Conservation (phyloP, 2,888 invertebrate genomes). For the Platerodrilus igneus region DNA sequence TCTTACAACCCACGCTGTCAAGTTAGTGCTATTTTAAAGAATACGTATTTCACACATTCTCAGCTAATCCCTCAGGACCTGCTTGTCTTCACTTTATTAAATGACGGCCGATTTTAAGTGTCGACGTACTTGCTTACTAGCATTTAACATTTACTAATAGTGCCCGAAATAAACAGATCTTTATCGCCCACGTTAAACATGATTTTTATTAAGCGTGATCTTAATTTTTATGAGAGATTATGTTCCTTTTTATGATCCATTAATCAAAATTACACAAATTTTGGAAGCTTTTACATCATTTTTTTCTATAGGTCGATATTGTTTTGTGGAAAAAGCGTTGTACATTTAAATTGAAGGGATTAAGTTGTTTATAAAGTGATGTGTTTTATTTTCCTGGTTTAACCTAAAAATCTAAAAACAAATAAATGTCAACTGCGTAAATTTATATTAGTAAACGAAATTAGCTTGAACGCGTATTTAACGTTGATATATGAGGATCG, state of each 20-base stretch:
- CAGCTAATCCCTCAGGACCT: constrained; percentile 37
- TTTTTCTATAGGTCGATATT: too few species aligned
- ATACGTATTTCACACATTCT: constrained; percentile 31
- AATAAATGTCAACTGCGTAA: constrained; percentile 41
- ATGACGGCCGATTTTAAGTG: constrained; percentile 20
- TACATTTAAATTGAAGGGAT: too few species aligned
- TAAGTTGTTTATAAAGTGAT: constrained; percentile 3
- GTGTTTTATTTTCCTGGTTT: constrained; percentile 12
- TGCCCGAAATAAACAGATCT: too few species aligned
- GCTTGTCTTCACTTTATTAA: constrained; percentile 36
- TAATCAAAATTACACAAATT: too few species aligned
- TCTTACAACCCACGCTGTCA: constrained; percentile 36
- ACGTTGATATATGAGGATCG: constrained; percentile 46
- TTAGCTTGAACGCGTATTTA: constrained; percentile 44
- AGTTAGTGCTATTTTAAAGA: constrained; percentile 34
- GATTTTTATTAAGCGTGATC: neutral
- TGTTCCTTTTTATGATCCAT: too few species aligned
- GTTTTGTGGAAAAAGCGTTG: too few species aligned
- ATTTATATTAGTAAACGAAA: constrained; percentile 43
- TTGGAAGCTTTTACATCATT: too few species aligned
- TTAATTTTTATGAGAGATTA: neutral
- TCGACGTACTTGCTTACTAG: constrained; percentile 22
- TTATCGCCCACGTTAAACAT: constrained; percentile 4
- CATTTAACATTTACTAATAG: too few species aligned
- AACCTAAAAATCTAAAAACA: constrained; percentile 38